phyloP scores from a whole-genome alignment of 2,797 vertebrate species.

The Micrastur ruficollis region DNA sequence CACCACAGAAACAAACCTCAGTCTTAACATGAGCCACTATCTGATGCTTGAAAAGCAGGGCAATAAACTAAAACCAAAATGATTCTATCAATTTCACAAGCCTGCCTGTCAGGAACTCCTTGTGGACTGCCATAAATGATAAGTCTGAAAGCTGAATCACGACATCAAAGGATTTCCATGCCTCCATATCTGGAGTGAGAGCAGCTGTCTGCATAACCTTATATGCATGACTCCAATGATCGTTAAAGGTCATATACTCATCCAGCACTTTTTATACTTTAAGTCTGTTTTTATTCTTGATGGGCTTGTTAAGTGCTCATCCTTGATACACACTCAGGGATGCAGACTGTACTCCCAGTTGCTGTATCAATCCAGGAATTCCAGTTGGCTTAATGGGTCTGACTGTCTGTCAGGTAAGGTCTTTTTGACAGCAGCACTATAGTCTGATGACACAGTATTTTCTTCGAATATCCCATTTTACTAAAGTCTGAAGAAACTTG shows the following conservation, averaged over 20 bases:
- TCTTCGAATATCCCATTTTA: neutral
- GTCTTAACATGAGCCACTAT: fast-evolving
- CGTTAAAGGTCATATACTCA: neutral
- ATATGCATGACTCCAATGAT: neutral
- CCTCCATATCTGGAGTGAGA: neutral
- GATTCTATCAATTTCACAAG: neutral
- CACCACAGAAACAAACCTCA: neutral
- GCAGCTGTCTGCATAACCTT: neutral
- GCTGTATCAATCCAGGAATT: neutral
- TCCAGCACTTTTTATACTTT: neutral
- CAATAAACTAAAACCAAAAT: neutral
- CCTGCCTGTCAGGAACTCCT: neutral
- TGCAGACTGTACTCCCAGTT: neutral
- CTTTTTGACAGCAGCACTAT: neutral
- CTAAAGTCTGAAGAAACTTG: neutral
- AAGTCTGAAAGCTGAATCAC: neutral
- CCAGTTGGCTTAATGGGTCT: neutral
- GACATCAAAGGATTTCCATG: neutral
- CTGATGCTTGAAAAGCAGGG: neutral
- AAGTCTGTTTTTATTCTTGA: neutral
- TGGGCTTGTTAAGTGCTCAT: neutral
- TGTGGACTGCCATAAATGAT: neutral
- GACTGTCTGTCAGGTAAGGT: neutral
- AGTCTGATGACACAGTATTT: neutral
- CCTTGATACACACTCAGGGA: neutral